Evolutionary conservation across 2,888 invertebrate species (phyloP), one percentile per base, ranked within the genome.

Genomic region (Lepidonotus clava): DNA sequence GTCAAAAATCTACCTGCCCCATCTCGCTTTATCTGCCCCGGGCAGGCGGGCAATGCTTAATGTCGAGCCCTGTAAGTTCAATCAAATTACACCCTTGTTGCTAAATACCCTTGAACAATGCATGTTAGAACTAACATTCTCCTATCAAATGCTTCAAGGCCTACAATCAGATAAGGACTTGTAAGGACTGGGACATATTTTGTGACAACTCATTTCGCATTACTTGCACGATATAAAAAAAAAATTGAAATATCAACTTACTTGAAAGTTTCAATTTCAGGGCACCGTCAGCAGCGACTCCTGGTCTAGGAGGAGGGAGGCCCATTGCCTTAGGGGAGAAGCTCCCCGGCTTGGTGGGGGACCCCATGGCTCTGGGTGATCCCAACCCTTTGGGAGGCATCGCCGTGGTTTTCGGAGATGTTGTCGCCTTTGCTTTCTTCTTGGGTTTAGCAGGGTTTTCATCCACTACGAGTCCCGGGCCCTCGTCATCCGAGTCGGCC

Each of bases 401-500:
- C 4, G 51, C 14, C 6, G 36, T 24, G 1, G 34, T 40, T 40
- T 66, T 85, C 5, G 32, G 32, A n/a, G 67, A 28, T 4, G 61
- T 38, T n/a, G 88, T 89, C n/a, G n/a, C n/a, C 86, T 88, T 86
- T 18, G 71, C 61, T 61, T 87, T 86, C 28, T 76, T 61, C 56
- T 86, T 90, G 71, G 89, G 86, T 61, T 89, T 90, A 41, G 89
- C 89, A 14, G 92, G 93, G 86, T 92, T 93, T 89, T 95, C 95
- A 90, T 95, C 95, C n/a, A 95, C 95, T 83, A 95, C 93, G 46
- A 95, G 91, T 6, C 91, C 90, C 90, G 95, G 95, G 89, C 95
- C 95, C 89, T 95, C 95, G 91, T 95, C 95, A 90, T 96, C 96
- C 88, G 88, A 87, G 87, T 91, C 91, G 1, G 89, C 89, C 38